Percentiles rank a stretch among this genome's conserved stretches.
Conservation (phyloP, 2,888 invertebrate species). For the Drosophila fungiperda region DNA sequence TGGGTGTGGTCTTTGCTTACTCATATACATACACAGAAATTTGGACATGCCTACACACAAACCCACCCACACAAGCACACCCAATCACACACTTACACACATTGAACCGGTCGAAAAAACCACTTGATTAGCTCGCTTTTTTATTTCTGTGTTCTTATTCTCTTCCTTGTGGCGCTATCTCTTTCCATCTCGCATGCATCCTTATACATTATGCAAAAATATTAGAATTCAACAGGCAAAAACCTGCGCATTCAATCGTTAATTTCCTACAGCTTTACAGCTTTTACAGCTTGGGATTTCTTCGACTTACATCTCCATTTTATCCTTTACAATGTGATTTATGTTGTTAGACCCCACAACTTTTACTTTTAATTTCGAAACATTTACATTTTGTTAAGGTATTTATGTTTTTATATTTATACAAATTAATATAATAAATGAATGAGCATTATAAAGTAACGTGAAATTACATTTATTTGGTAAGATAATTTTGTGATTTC, state of each 20-base stretch:
- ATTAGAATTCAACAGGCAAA: constrained; percentile 68
- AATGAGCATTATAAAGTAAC: not conserved
- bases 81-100: constrained; percentile 31
- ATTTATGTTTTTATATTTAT: not conserved
- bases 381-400: too few species aligned
- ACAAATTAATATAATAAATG: not conserved
- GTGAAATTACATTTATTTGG: not conserved
- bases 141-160: constrained; percentile 45
- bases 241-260: constrained; percentile 16
- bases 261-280: too few species aligned
- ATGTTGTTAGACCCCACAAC: not conserved
- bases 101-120: constrained; percentile 50
- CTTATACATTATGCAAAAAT: constrained; percentile 20
- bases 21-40: constrained; percentile 9
- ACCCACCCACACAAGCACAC: constrained; percentile 1
- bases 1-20: constrained; percentile 73
- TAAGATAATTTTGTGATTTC: not conserved
- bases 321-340: constrained; percentile 36
- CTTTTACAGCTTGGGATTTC: not conserved
- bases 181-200: constrained; percentile 13
- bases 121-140: constrained; percentile 77
- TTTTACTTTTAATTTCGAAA: constrained; percentile 10
- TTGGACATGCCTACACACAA: constrained; percentile 11
- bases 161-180: constrained; percentile 27
- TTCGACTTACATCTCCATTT: constrained; percentile 6